Base-by-base conservation (phyloP, 2,113 vertebrate genomes). In the Pampusana beccarii region DNA sequence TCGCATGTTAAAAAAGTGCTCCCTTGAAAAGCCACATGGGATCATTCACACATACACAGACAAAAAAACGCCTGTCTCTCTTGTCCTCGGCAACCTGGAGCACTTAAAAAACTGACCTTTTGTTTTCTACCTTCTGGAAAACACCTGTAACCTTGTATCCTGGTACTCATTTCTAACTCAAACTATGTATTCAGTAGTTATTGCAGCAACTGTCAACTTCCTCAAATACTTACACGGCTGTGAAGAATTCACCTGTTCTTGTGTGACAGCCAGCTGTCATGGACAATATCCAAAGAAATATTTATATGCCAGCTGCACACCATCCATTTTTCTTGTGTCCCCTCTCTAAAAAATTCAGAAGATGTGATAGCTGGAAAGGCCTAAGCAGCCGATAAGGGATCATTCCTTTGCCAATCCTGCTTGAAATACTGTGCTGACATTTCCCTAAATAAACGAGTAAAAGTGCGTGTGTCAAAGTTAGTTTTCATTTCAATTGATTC, bases 181-280 rank as follows among this genome's bases (percentile, higher is more conserved):
- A 88, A 28, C 46, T 86, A 4, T 31, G 33, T 60, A 34, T 74
- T 95, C 51, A 34, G 7, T 56, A 23, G 60, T 74, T 91, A 80
- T 77, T 92, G 71, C 48, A 42, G 56, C 60, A 95, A 48, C 58
- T 83, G 81, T 66, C 60, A 88, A n/a, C 86, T 90, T 96, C 88
- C 92, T 92, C 72, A 86, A 80, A 67, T 44, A 34, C 34, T 77
- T 53, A 25, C 34, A 44, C 7, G 36, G 24, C 75, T 86, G 19
- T 40, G 38, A 74, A 56, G 16, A 88, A 60, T 83, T 94, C 71
- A 88, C 79, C 75, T 90, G 67, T 36, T 90, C 67, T 42, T 86
- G 16, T 24, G 5, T 31, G n/a, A 62, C 2, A 64, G n/a, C 72
- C 72, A 93, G 1, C 34, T 78, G 29, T 62, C 56, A 34, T 0